phyloP scores from a whole-genome alignment of 2,888 invertebrate genomes.

The Athripsodes cinereus region DNA sequence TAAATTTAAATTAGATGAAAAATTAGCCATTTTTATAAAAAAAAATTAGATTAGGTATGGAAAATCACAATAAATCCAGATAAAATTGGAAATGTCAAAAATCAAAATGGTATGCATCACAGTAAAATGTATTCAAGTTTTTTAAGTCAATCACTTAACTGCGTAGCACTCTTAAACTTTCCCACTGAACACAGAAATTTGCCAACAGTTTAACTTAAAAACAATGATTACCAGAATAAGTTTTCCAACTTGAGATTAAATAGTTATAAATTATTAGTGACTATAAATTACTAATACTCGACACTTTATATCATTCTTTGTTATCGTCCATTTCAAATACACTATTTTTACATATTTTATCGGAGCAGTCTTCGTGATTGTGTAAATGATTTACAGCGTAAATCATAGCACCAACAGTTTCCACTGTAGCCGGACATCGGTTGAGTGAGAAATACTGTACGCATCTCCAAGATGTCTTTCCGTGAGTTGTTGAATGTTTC shows the following conservation, averaged over 20 bases:
- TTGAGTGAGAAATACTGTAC: slow-evolving; percentile 51
- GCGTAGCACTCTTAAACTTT: too few species aligned
- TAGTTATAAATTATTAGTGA: too few species aligned
- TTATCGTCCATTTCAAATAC: slow-evolving; percentile 44
- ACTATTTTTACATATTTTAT: slow-evolving; percentile 44
- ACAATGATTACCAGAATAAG: neutral
- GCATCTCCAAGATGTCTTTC: slow-evolving; percentile 49
- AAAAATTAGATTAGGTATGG: too few species aligned
- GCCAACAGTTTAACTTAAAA: neutral
- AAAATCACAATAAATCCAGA: too few species aligned
- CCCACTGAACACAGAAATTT: too few species aligned
- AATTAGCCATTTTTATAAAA: too few species aligned
- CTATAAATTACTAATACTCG: neutral
- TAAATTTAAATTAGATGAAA: too few species aligned
- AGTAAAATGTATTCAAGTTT: too few species aligned
- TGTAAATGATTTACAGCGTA: slow-evolving; percentile 48
- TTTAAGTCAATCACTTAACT: too few species aligned
- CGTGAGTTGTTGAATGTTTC: slow-evolving; percentile 49
- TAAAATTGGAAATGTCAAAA: too few species aligned
- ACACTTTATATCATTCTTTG: slow-evolving; percentile 12
- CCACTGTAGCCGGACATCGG: slow-evolving; percentile 48
- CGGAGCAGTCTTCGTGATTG: slow-evolving; percentile 47
- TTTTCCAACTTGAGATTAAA: too few species aligned
- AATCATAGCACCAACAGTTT: slow-evolving; percentile 47
- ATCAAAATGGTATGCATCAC: too few species aligned